Percentiles rank a stretch among this genome's conserved stretches.
Evolutionary conservation across 2,113 vertebrate genomes (phyloP).

Genomic region (Rostratula benghalensis): DNA sequence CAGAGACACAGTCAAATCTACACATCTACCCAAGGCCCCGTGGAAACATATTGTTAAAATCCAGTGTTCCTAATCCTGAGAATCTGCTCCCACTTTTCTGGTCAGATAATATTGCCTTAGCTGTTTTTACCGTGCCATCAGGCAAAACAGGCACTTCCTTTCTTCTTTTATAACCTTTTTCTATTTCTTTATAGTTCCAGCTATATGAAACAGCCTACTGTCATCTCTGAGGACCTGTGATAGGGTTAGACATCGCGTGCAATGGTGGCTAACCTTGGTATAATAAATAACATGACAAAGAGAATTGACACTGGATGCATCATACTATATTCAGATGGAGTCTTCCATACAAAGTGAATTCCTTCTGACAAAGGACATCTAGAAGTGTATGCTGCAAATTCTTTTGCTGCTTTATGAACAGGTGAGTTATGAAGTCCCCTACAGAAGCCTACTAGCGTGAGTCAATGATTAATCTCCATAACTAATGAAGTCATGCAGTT

Average conservation of each 20-base stretch:
- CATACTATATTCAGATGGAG: neutral
- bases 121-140: neutral
- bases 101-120: neutral
- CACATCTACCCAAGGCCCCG: neutral
- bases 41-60: neutral
- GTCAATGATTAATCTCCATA: slow-evolving; percentile 15
- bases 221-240: neutral
- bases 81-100: neutral
- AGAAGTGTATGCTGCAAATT: neutral
- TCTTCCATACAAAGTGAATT: neutral
- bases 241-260: neutral
- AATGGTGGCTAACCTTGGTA: neutral
- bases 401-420: neutral
- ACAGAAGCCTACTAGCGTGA: neutral
- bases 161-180: neutral
- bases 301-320: neutral
- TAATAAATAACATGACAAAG: neutral
- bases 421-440: neutral
- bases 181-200: neutral
- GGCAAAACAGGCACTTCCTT: neutral
- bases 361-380: neutral
- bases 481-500: slow-evolving; percentile 15
- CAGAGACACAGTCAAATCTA: neutral
- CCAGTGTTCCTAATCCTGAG: neutral
- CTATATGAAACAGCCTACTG: neutral